Evolutionary conservation across 1,140 invertebrate species (phyloP), one percentile per base, ranked within the genome.

Genomic region (Notospermus geniculatus): DNA sequence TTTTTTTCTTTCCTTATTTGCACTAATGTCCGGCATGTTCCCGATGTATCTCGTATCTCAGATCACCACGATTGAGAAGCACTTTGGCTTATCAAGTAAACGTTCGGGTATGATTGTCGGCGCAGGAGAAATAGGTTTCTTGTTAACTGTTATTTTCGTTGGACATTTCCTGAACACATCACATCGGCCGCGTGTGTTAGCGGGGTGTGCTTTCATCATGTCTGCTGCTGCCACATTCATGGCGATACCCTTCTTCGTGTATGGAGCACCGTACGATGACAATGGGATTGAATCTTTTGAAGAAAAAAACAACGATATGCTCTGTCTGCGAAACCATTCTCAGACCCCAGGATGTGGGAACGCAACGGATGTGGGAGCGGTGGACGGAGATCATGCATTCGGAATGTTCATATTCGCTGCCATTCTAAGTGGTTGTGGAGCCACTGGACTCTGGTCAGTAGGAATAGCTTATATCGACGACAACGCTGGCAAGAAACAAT

Each of bases 41-140:
- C 25, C 25, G n/a, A 50, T 27, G 46, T 50, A 50, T 50, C 46
- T 50, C 19, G 46, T 50, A 5, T 50, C 46, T 9, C 19, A 23
- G n/a, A 50, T 50, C n/a, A 50, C 46, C 46, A 50, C 46, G n/a
- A 23, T 50, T 9, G 46, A 50, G 46, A 50, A 50, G n/a, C 19
- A 19, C 25, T 50, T 50, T 50, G 19, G n/a, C 46, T 7, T 50
- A n/a, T 9, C n/a, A 19, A 50, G 46, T 27, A 4, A 19, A n/a
- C n/a, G 25, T 9, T 50, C 46, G 19, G 46, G 46, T 9, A 23
- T 50, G 19, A 50, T 50, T n/a, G 25, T 27, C 19, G n/a, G 19
- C n/a, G 46, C 46, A 27, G 25, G 25, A 9, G 46, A 50, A 23
- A 50, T 50, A 5, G 46, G 46, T 23, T 50, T 50, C 46, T 9